Evolutionary conservation across 2,113 vertebrate species (phyloP), one percentile per base, ranked within the genome.

Genomic region (Gambusia holbrooki): DNA sequence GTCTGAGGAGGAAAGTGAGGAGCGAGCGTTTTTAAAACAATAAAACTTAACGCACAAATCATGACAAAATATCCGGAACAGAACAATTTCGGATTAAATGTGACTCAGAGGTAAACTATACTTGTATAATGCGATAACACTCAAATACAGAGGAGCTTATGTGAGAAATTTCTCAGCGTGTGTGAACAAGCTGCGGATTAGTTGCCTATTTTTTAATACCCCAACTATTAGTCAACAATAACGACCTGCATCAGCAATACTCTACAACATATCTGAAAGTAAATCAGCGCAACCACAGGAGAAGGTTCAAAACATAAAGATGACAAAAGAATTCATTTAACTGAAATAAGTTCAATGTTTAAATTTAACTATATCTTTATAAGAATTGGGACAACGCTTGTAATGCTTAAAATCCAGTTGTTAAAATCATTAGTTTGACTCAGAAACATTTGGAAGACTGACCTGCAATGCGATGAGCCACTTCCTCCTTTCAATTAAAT

Each of bases 1-100:
- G 30, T 29, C 68, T 33, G 27, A 79, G 40, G 54, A 62, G 27
- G 69, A 58, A 68, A 30, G 5, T 15, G 73, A 65, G 19, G 40
- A 29, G 61, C 25, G 58, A 32, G 4, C 25, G 27, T 17, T 58
- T 17, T 58, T 12, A 3, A 62, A 69, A 62, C 4, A 58, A 61
- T 14, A 69, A 33, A 35, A 69, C 10, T 19, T 22, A 8, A 8
- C 45, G 4, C 35, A 10, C 35, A 11, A 12, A 37, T 11, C 35
- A 37, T 5, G 33, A 65, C 32, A 37, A 7, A 60, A 67, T 15
- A 48, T 19, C 45, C 14, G 5, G 22, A 33, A 63, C 35, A 58
- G 7, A 58, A 25, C 25, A 58, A 17, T 11, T 58, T 22, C 51
- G 2, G 29, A 13, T 19, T 27, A 10, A 32, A 17, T 32, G 28